Percentiles rank a stretch among this genome's conserved stretches.
phyloP scores from a whole-genome alignment of 2,888 invertebrate genomes.

The Pardosa pseudoannulata region DNA sequence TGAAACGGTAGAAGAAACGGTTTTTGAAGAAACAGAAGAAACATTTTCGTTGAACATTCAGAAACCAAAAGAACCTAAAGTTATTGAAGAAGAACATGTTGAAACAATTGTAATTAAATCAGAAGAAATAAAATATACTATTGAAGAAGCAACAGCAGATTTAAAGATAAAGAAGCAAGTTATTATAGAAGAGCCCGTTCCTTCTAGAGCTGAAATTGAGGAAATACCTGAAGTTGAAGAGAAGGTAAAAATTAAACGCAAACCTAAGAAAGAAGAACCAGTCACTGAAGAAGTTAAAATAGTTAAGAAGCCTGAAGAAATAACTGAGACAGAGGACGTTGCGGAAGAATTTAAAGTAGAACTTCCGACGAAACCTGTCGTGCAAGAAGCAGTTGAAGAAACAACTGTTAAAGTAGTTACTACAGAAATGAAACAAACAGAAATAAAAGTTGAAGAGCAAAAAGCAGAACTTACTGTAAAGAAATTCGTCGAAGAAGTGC shows the following conservation, averaged over 20 bases:
- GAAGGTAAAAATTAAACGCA: conserved; percentile 81
- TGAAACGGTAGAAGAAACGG: conserved; percentile 10
- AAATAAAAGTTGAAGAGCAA: conserved; percentile 13
- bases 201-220: conserved; percentile 27
- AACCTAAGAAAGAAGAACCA: conserved; percentile 78
- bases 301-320: conserved; percentile 30
- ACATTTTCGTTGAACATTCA: conserved; percentile 47
- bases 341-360: conserved; percentile 26
- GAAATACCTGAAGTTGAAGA: conserved; percentile 38
- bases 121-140: conserved; percentile 43
- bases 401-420: conserved; percentile 33
- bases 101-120: conserved; percentile 38
- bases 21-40: conserved; percentile 36
- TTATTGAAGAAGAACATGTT: conserved; percentile 30
- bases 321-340: neutral
- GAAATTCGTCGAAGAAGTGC: conserved; percentile 28
- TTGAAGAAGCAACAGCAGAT: conserved; percentile 67
- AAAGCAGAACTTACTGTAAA: conserved; percentile 25
- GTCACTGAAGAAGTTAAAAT: conserved; percentile 55
- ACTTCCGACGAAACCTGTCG: neutral
- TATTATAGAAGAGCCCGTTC: conserved; percentile 2
- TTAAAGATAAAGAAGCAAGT: conserved; percentile 69
- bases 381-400: conserved; percentile 30
- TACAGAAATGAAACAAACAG: conserved; percentile 25
- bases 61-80: conserved; percentile 28